Base-by-base conservation (phyloP, 2,888 invertebrate species). In the Prenolepis imparis region DNA sequence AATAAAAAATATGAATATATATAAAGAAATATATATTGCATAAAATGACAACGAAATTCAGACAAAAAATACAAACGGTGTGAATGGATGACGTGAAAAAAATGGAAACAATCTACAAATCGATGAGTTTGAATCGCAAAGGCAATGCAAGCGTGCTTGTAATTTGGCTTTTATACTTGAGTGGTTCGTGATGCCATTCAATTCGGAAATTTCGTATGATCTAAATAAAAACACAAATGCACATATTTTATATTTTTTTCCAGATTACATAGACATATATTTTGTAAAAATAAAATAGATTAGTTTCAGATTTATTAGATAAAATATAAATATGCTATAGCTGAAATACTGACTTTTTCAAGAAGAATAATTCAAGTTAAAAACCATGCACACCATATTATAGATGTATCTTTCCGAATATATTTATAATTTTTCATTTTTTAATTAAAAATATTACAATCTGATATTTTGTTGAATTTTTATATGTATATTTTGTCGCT, bases 61-160 rank as follows among this genome's bases (percentile, higher is more conserved):
- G 18, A 18, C 18, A 48, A 48, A 48, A 48, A 48, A 48, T 18
- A 48, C 48, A 48, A 48, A 18, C 18, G 0, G 18, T 48, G 6
- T 48, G 6, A 44, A 48, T 48, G 6, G 48, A 48, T 18, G 36
- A 36, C 6, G 18, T 8, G 18, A 48, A 18, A n/a, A 67, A 2
- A 12, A 48, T 32, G 3, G 3, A 28, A 5, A 72, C 18, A 5
- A 5, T 74, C 6, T 83, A 83, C 4, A 85, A 44, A 55, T 86
- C 84, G 24, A 82, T 77, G 2, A 86, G 12, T 36, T 86, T 84
- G 9, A 86, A 59, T 48, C 12, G 96, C 82, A 97, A 94, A 48
- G 97, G 97, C 90, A 97, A 96, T 91, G 96, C 96, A 18, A 97
- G 97, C 84, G 97, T 96, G 91, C 97, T 97, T 64, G 97, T 97